phyloP scores from a whole-genome alignment of 2,888 invertebrate species.

The Hypomecis atomaria region DNA sequence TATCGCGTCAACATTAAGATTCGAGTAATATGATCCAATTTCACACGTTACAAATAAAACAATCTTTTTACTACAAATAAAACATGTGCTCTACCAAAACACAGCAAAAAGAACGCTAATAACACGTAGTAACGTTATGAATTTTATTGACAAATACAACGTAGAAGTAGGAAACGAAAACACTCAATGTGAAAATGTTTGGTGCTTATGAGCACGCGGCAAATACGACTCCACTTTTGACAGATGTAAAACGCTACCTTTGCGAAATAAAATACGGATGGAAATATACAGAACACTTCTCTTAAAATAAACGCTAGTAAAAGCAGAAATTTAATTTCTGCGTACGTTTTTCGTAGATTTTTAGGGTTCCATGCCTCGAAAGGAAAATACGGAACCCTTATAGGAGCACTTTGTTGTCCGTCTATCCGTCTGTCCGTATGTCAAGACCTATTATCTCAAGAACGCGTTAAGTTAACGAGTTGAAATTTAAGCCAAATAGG shows the following conservation, averaged over 20 bases:
- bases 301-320: neutral
- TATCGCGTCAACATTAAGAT: neutral
- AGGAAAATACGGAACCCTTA: too few relatives aligned
- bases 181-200: constrained; percentile 41
- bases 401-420: too few relatives aligned
- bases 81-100: neutral
- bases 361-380: too few relatives aligned
- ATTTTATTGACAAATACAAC: constrained; percentile 14
- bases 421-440: too few relatives aligned
- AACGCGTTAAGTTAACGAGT: too few relatives aligned
- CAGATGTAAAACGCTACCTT: constrained; percentile 63
- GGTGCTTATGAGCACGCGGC: constrained; percentile 56
- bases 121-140: neutral
- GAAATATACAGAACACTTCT: constrained; percentile 42
- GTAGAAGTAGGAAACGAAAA: constrained; percentile 20
- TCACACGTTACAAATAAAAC: constrained; percentile 16
- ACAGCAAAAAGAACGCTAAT: constrained; percentile 6
- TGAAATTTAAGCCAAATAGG: too few relatives aligned
- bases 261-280: constrained; percentile 55
- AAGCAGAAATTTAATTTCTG: too few relatives aligned
- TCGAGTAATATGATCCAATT: constrained; percentile 2
- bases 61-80: constrained; percentile 11
- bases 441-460: too few relatives aligned
- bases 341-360: too few relatives aligned
- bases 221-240: constrained; percentile 66